phyloP scores from a whole-genome alignment of 2,113 vertebrate genomes.

The Micromys minutus region DNA sequence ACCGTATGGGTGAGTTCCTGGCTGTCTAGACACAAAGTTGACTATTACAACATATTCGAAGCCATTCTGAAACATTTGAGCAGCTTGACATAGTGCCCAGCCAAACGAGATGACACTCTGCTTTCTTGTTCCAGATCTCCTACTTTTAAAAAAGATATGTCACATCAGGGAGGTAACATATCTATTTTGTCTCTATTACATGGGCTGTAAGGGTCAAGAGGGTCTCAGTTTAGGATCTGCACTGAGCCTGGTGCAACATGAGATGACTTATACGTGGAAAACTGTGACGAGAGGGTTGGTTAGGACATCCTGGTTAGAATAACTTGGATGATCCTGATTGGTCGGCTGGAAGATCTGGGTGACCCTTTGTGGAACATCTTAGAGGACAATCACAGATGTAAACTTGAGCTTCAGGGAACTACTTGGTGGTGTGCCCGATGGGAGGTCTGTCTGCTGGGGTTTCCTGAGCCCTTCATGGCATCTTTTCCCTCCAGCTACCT shows the following conservation, averaged over 20 bases:
- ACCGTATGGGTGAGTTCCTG: background rate
- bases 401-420: background rate
- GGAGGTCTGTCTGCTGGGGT: background rate
- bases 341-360: background rate
- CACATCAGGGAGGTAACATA: background rate
- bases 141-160: background rate
- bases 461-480: background rate
- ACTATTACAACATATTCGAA: background rate
- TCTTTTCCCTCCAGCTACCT: too few relatives aligned
- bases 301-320: background rate
- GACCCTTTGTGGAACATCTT: too few relatives aligned
- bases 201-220: background rate
- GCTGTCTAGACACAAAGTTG: background rate
- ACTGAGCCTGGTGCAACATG: background rate
- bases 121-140: background rate
- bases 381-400: background rate
- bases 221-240: too few relatives aligned
- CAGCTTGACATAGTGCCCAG: accelerated
- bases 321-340: background rate
- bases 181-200: background rate
- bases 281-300: background rate
- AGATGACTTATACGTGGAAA: background rate
- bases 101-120: accelerated
- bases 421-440: background rate
- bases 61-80: background rate